Base-by-base conservation (phyloP, 1,140 invertebrate genomes). In the Drosophila tani region DNA sequence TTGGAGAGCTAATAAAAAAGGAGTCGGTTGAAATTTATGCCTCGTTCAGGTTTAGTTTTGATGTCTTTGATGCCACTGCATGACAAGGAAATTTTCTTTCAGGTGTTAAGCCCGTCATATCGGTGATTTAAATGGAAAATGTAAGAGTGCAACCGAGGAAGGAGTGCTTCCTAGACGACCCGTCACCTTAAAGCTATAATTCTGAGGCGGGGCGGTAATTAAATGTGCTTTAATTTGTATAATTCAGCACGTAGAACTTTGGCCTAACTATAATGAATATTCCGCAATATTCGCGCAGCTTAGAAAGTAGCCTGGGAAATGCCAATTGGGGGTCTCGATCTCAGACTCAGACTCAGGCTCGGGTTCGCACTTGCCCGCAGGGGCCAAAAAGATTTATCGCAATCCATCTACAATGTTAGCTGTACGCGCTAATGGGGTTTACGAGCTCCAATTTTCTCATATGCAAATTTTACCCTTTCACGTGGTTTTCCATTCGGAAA, bases 21-120 rank as follows among this genome's bases (percentile, higher is more conserved):
- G 49, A 63, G 56, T 41, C 65, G 29, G 56, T 43, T 64, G 29
- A 81, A 84, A 84, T 88, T 88, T 90, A 88, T 88, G 78, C 85
- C 69, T 65, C 79, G 68, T 84, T 90, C 78, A 84, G 81, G 85
- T 88, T 56, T 88, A 88, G 69, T 90, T 88, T 90, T 88, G 84
- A 88, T 88, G 85, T 75, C 58, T 88, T 90, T 88, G 81, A 84
- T 90, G 84, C 78, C 69, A 84, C 81, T 73, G 70, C 68, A 74
- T 60, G 68, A 73, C 69, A 73, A 50, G 69, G 41, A 81, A 60
- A 78, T 38, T 55, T 55, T 55, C 53, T 40, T 56, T 24, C 60
- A 74, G n/a, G 45, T 47, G 29, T 43, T 49, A 40, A 14, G n/a
- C 14, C 51, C 47, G 15, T 49, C 47, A 49, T 75, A 75, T 63